Base-by-base conservation (phyloP, 2,113 vertebrate genomes). In the Turnix velox region DNA sequence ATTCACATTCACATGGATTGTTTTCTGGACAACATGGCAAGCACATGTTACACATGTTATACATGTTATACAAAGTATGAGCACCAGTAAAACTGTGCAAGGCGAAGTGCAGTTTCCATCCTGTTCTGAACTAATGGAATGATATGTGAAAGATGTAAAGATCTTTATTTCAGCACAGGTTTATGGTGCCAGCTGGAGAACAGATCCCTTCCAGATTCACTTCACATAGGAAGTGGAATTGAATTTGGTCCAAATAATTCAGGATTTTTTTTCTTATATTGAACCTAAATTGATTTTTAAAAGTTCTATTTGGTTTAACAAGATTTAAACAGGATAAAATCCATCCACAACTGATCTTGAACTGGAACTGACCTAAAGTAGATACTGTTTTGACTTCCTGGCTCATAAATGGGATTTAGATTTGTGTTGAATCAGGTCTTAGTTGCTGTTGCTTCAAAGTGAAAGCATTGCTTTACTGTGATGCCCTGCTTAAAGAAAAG, bases 1-100 rank as follows among this genome's bases (percentile, higher is more conserved):
- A 84, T 86, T 96, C 86, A 86, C 35, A 54, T 62, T 23, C 40
- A 62, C 86, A 73, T 31, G 45, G 35, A 10, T 84, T 96, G 74
- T 93, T 96, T 96, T 93, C 87, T 88, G 55, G 63, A 92, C 82
- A 72, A 63, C 51, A 82, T 46, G 57, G 51, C 92, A 93, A 62
- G 19, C 15, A 35, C n/a, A n/a, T n/a, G n/a, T n/a, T n/a, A n/a
- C n/a, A n/a, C n/a, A n/a, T n/a, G n/a, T n/a, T n/a, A n/a, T 51
- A 59, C 20, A 35, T n/a, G n/a, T 43, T 67, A 48, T 42, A 78
- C n/a, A 40, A 67, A 85, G 84, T 40, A 51, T 31, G 83, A 86
- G 11, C 20, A 33, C 45, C 58, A 68, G 17, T 62, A 74, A 68
- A 94, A 80, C 67, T 1, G 0, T 46, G 58, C 58, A 69, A 75